Percentiles rank a stretch among this genome's conserved stretches.
Evolutionary conservation across 2,113 vertebrate species (phyloP).

Genomic region (Macrotus californicus): DNA sequence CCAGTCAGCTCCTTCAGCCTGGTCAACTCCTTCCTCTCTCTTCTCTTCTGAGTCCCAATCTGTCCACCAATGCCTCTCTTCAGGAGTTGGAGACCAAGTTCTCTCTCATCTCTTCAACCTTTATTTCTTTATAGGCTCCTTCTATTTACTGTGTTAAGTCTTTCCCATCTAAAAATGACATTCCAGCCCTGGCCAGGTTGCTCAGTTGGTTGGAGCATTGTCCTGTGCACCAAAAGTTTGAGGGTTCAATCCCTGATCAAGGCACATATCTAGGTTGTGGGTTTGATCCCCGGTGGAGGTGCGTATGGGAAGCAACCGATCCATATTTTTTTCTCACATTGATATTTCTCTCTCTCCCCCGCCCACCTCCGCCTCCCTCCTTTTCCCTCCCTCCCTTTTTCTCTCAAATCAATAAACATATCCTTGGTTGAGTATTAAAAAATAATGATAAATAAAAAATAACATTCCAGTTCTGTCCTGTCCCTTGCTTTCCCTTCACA

Average conservation of each 20-base stretch:
- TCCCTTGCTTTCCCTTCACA: not conserved
- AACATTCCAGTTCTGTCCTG: not conserved
- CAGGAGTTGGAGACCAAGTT: not conserved
- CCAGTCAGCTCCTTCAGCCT: not conserved
- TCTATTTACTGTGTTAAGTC: not conserved
- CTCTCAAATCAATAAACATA: no score
- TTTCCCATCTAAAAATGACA: not conserved
- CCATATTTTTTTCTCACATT: no score
- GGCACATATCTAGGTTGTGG: no score
- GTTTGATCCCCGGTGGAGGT: no score
- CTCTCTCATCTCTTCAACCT: not conserved
- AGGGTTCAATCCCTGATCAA: no score
- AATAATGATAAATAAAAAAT: not conserved
- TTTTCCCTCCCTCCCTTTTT: no score
- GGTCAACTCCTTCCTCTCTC: not conserved
- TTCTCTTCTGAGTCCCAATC: rapidly evolving
- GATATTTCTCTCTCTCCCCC: no score
- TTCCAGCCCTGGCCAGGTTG: not conserved
- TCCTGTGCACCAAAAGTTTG: no score
- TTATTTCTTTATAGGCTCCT: not conserved
- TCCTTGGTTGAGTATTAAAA: no score
- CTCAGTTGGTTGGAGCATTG: no score
- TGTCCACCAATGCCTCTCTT: not conserved
- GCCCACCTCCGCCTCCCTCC: no score
- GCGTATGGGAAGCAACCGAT: no score